phyloP scores from a whole-genome alignment of 2,888 invertebrate genomes.

The Erebia aethiops region DNA sequence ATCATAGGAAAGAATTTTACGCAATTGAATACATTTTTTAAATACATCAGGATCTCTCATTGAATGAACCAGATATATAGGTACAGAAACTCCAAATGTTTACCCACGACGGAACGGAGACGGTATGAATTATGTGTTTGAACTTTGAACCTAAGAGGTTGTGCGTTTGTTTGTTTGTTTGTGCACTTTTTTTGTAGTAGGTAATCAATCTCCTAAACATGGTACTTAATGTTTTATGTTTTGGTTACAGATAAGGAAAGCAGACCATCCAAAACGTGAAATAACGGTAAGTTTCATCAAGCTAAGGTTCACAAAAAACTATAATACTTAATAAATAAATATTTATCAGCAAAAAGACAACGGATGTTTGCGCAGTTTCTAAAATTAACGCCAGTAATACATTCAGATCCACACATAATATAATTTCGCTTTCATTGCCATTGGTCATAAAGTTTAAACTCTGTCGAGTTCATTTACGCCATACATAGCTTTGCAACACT shows the following conservation, averaged over 20 bases:
- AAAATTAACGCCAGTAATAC: conserved; percentile 18
- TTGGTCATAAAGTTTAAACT: conserved; percentile 19
- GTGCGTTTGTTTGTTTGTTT: no score
- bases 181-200: no score
- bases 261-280: not conserved
- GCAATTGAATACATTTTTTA: no score
- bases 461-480: conserved; percentile 4
- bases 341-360: conserved; percentile 7
- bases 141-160: no score
- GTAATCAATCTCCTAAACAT: no score
- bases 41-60: no score
- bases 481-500: not conserved
- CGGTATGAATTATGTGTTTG: no score
- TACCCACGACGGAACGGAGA: no score
- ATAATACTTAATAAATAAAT: not conserved
- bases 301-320: no score
- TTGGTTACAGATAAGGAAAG: conserved; percentile 1
- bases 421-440: conserved; percentile 13
- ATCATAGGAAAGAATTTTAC: no score
- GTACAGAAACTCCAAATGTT: no score
- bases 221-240: not conserved
- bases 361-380: conserved; percentile 27
- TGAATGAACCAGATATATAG: no score
- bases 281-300: not conserved
- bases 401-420: conserved; percentile 5